Evolutionary conservation across 1,140 invertebrate species (phyloP), one percentile per base, ranked within the genome.

Genomic region (Vanessa tameamea): DNA sequence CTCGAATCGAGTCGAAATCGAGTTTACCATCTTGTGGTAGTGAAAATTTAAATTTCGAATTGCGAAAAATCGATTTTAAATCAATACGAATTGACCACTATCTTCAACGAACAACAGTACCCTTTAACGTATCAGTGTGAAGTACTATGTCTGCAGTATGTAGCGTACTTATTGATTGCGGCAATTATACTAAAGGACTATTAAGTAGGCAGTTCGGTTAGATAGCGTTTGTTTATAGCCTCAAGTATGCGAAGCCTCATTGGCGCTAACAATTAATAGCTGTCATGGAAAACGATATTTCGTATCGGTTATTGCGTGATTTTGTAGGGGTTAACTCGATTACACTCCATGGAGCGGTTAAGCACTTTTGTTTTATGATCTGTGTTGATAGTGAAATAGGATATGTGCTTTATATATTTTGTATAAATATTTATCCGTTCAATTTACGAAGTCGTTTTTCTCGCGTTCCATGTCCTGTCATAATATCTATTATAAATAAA

Each of bases 251-350:
- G 64, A 72, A 75, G 64, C 55, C 75, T 76, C 77, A 78, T 76
- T 76, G 77, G 68, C 55, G 75, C 51, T 72, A 64, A 75, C 74
- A 79, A 79, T 79, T 79, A 79, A 79, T 79, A 76, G 75, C 72
- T 76, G 77, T 79, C 77, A 73, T 82, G 78, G 82, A 82, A 80
- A 82, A 72, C 85, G 78, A 87, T 86, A 87, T 85, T 85, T 85
- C 80, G 82, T 81, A 72, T 76, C 70, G 76, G 68, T 61, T 77
- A 78, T 77, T 75, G 78, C 78, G 75, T 79, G 73, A 79, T 79
- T 86, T 82, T 82, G 84, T 83, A 82, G 80, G 84, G 82, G 82
- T 88, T 84, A 83, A 84, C 78, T 86, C 78, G 82, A 84, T 87
- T 83, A 86, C 72, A 72, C 76, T 77, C 82, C 78, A 80, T 78